Conservation (phyloP, 2,888 invertebrate genomes). For the Drosophila formosana region DNA sequence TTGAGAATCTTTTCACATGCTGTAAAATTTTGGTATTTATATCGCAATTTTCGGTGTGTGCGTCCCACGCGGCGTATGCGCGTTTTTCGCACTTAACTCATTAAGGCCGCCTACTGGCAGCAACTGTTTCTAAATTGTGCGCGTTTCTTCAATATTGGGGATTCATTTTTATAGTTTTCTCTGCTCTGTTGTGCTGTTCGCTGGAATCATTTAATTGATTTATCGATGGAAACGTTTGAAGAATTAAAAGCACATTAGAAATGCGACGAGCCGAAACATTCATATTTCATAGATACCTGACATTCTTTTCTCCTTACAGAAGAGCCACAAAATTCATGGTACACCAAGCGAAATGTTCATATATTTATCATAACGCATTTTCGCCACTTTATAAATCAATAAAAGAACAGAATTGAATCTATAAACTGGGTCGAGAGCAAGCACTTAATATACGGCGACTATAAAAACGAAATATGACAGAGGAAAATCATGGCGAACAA, state of each 20-base stretch:
- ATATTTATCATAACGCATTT: constrained; percentile 13
- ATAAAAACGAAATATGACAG: constrained; percentile 29
- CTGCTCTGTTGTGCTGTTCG: constrained; percentile 23
- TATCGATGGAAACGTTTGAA: constrained; percentile 46
- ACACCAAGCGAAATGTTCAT: constrained; percentile 3
- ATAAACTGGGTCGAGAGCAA: constrained; percentile 40
- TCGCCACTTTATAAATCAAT: constrained; percentile 49
- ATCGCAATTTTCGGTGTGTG: constrained; percentile 43
- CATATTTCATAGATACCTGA: constrained; percentile 18
- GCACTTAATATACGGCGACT: constrained; percentile 17
- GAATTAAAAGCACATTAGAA: constrained; percentile 55
- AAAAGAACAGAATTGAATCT: not conserved
- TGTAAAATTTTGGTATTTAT: constrained; percentile 67
- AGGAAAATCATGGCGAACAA: constrained; percentile 35
- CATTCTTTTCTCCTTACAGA: constrained; percentile 23
- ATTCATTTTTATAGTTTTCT: constrained; percentile 22
- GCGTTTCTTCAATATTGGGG: constrained; percentile 37
- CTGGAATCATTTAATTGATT: constrained; percentile 63
- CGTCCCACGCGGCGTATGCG: constrained; percentile 59
- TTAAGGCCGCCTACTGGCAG: constrained; percentile 51
- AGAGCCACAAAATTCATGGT: constrained; percentile 9
- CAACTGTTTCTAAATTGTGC: constrained; percentile 50
- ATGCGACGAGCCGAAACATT: constrained; percentile 1
- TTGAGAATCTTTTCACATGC: constrained; percentile 34
- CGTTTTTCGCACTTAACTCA: constrained; percentile 76